A percentile compares a stretch with the other conserved stretches of the same genome.
Conservation (phyloP, 2,888 invertebrate species). For the Drosophila aldrichi region DNA sequence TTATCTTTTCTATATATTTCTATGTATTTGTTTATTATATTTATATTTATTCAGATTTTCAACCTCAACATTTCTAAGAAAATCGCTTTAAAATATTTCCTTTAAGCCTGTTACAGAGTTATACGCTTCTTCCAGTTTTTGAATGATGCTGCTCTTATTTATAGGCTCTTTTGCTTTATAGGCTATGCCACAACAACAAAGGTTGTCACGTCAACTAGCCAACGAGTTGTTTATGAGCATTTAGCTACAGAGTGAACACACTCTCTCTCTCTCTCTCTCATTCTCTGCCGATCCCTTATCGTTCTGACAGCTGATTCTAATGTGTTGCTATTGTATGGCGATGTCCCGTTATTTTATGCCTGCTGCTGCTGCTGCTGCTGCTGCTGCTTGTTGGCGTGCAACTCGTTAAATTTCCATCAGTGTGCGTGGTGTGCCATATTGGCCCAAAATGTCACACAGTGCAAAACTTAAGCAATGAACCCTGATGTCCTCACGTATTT, state of each 20-base stretch:
- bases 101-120: too few species aligned
- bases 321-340: slow-evolving; percentile 51
- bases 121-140: neutral
- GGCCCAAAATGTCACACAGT: slow-evolving; percentile 67
- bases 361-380: neutral
- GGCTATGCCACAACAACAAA: neutral
- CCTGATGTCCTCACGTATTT: slow-evolving; percentile 80
- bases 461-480: slow-evolving; percentile 71
- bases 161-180: neutral
- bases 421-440: slow-evolving; percentile 72
- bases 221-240: slow-evolving; percentile 69
- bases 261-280: neutral
- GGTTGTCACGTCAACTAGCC: slow-evolving; percentile 31
- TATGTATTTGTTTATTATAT: too few species aligned
- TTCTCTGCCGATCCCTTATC: neutral
- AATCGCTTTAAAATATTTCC: too few species aligned
- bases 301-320: slow-evolving; percentile 71
- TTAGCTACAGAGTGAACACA: neutral
- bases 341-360: slow-evolving; percentile 19
- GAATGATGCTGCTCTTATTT: neutral
- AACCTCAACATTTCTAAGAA: too few species aligned
- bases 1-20: too few species aligned
- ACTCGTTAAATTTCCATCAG: slow-evolving; percentile 81
- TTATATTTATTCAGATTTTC: too few species aligned
- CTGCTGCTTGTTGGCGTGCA: slow-evolving; percentile 40